A percentile compares a stretch with the other conserved stretches of the same genome.
Evolutionary conservation across 2,797 vertebrate genomes (phyloP).

Genomic region (Bradypodion pumilum): DNA sequence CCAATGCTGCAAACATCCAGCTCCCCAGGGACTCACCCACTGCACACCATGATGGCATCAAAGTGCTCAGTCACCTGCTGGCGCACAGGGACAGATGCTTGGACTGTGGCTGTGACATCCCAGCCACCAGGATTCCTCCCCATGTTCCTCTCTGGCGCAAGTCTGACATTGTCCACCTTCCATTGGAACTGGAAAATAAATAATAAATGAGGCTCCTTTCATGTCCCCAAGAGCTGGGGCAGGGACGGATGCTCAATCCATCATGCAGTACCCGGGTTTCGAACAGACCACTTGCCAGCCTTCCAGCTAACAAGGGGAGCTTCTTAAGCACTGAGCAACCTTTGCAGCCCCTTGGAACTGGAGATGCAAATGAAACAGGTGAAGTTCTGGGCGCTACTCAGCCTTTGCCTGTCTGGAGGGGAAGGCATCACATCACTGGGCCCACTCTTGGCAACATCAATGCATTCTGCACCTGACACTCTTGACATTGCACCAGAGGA

Average conservation of each 20-base stretch:
- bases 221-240: too few species aligned
- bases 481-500: not conserved
- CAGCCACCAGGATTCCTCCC: conserved; percentile 66
- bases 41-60: conserved; percentile 76
- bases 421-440: too few species aligned
- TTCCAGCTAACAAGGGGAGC: too few species aligned
- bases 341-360: conserved; percentile 72
- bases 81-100: conserved; percentile 36
- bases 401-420: too few species aligned
- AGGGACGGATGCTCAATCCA: too few species aligned
- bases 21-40: conserved; percentile 63
- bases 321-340: too few species aligned
- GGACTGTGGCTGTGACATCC: conserved; percentile 72
- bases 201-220: too few species aligned
- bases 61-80: conserved; percentile 60
- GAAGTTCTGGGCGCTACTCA: too few species aligned
- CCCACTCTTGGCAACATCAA: not conserved
- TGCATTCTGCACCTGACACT: not conserved
- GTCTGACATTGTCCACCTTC: conserved; percentile 73
- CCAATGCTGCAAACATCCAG: too few species aligned
- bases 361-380: not conserved
- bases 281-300: too few species aligned
- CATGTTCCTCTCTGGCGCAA: conserved; percentile 45
- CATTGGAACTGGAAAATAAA: conserved; percentile 80
- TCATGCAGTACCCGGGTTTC: too few species aligned